Conservation (phyloP, 92 coral and sea anemone species). For the Porites divaricata region DNA sequence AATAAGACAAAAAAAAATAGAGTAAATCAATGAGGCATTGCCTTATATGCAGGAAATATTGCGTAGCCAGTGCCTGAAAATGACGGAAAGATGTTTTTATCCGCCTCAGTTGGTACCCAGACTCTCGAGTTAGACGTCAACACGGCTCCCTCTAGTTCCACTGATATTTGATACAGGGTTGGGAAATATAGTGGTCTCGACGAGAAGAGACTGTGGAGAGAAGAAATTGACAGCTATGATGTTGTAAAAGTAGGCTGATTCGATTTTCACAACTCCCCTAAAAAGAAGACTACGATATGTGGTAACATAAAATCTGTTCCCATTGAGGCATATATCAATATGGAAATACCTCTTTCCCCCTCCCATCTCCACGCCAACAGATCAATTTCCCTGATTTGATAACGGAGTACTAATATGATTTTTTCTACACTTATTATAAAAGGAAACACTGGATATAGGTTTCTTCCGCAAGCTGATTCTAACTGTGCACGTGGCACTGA, state of each 20-base stretch:
- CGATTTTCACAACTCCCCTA: too few species aligned
- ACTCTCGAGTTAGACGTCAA: conserved; percentile 53
- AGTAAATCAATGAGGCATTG: background rate
- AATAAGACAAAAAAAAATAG: too few species aligned
- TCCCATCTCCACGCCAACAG: too few species aligned
- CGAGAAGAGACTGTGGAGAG: conserved; percentile 45
- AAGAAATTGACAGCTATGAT: background rate
- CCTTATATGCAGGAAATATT: conserved; percentile 50
- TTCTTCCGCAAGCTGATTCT: too few species aligned
- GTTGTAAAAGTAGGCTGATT: background rate
- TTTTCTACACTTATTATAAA: too few species aligned
- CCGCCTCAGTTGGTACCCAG: conserved; percentile 72
- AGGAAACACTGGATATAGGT: too few species aligned
- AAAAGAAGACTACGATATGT: too few species aligned
- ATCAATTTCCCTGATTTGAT: too few species aligned
- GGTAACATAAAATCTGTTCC: too few species aligned
- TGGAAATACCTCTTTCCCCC: background rate
- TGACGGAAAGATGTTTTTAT: conserved; percentile 63
- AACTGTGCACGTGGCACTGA: too few species aligned
- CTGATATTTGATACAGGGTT: conserved; percentile 81
- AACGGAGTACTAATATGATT: too few species aligned
- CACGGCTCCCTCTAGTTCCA: conserved; percentile 83
- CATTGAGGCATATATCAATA: too few species aligned
- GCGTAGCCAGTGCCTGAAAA: conserved; percentile 88
- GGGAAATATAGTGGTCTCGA: conserved; percentile 78